Evolutionary conservation across 2,888 invertebrate genomes (phyloP).

Genomic region (Leptarthrus brevirostris): DNA sequence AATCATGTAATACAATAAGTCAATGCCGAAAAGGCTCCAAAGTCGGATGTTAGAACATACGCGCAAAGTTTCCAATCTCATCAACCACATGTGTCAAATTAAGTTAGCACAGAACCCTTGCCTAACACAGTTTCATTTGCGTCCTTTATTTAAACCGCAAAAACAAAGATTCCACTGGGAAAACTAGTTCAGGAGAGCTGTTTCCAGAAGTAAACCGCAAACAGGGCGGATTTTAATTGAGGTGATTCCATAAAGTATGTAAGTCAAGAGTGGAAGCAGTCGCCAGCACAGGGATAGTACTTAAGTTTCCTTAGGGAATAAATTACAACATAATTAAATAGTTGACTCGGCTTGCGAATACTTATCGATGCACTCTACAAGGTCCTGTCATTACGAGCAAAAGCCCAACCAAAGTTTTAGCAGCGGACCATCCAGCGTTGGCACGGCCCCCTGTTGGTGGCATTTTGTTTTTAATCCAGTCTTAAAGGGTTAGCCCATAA

Average conservation of each 20-base stretch:
- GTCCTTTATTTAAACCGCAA: conserved; percentile 6
- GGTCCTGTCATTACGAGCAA: background rate
- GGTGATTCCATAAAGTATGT: conserved; percentile 9
- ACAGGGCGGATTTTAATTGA: conserved; percentile 45
- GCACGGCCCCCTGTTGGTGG: background rate
- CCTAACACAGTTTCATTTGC: background rate
- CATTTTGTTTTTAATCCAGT: conserved; percentile 27
- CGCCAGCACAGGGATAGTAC: conserved; percentile 7
- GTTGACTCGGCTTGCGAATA: conserved; percentile 26
- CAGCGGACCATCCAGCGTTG: background rate
- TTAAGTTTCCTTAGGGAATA: background rate
- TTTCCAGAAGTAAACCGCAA: conserved; percentile 22
- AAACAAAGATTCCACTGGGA: background rate
- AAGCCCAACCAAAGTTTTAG: background rate
- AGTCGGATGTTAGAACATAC: background rate
- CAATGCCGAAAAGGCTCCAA: too few relatives aligned
- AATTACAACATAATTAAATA: conserved; percentile 49
- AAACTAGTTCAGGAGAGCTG: conserved; percentile 4
- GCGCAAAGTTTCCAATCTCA: background rate
- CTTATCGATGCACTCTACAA: conserved; percentile 19
- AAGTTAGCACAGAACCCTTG: background rate
- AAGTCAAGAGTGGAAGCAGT: conserved; percentile 5
- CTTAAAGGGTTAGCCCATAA: conserved; percentile 49
- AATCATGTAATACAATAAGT: too few relatives aligned
- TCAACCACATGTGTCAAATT: background rate